Evolutionary conservation across 2,797 vertebrate species (phyloP).

Genomic region (Lepus townsendii): DNA sequence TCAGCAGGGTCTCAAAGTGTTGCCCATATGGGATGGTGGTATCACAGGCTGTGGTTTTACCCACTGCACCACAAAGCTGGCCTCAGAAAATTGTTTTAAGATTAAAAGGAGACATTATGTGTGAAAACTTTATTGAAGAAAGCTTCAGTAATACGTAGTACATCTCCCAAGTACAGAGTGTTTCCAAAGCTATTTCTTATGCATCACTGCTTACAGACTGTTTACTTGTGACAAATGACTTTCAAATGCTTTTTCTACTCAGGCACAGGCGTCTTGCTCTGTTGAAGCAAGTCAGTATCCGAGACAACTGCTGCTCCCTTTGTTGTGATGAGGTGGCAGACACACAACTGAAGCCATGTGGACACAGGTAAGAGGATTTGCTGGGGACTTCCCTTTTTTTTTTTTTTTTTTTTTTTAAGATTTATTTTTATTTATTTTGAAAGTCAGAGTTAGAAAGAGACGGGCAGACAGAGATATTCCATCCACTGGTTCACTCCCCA

Average conservation of each 20-base stretch:
- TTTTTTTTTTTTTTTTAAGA: neutral
- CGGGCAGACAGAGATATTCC: too few species aligned
- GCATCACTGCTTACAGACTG: neutral
- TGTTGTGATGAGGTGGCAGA: slow-evolving; percentile 98
- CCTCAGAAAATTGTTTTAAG: neutral
- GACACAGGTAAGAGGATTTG: slow-evolving; percentile 93
- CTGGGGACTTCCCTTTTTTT: neutral
- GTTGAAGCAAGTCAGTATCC: slow-evolving; percentile 98
- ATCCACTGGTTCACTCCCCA: too few species aligned
- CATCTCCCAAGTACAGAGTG: neutral
- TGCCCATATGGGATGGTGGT: too few species aligned
- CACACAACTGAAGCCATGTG: slow-evolving; percentile 97
- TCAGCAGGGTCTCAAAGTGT: too few species aligned
- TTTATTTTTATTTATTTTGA: too few species aligned
- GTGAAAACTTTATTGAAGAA: slow-evolving; percentile 19
- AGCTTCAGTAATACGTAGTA: neutral
- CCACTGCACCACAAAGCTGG: too few species aligned
- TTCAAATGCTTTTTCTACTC: slow-evolving; percentile 21
- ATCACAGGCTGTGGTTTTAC: too few species aligned
- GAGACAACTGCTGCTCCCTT: slow-evolving; percentile 99
- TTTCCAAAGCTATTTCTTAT: neutral
- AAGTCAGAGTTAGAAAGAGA: too few species aligned
- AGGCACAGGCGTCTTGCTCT: slow-evolving; percentile 93
- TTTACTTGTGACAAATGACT: slow-evolving; percentile 2
- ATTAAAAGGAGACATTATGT: neutral